Conservation (phyloP, 2,888 invertebrate species). For the Alentia gelatinosa region DNA sequence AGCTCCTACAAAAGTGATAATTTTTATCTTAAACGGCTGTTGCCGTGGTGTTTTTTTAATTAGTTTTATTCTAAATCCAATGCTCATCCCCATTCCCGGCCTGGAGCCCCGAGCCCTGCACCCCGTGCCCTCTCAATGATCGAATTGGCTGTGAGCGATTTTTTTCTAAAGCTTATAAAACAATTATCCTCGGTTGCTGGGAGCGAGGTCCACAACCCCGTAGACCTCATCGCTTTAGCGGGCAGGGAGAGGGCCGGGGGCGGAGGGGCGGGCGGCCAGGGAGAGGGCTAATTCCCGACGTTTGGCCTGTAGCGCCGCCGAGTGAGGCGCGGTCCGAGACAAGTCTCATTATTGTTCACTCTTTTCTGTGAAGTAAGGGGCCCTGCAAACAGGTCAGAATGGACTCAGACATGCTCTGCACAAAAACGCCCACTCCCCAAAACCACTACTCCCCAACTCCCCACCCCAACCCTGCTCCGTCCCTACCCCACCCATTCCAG, state of each 20-base stretch:
- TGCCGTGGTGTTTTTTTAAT: background rate
- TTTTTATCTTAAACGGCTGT: background rate
- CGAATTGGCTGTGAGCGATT: background rate
- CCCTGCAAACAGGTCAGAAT: no score
- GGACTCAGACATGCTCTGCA: no score
- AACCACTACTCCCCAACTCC: no score
- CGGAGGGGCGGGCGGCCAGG: no score
- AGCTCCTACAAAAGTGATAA: background rate
- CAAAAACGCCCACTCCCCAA: no score
- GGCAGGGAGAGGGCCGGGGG: background rate
- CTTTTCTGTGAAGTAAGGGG: no score
- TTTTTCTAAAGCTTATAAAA: slow-evolving; percentile 20
- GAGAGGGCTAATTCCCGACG: background rate
- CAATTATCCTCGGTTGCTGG: background rate
- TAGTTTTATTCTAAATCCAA: background rate
- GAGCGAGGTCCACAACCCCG: background rate
- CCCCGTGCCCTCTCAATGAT: background rate
- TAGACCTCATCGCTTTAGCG: background rate
- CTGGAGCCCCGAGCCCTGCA: no score
- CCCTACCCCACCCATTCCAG: no score
- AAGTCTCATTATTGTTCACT: background rate
- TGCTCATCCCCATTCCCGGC: no score
- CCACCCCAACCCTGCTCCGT: no score
- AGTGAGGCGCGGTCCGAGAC: no score
- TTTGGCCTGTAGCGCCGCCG: background rate